Base-by-base conservation (phyloP, 2,113 vertebrate species). In the Gavia stellata region DNA sequence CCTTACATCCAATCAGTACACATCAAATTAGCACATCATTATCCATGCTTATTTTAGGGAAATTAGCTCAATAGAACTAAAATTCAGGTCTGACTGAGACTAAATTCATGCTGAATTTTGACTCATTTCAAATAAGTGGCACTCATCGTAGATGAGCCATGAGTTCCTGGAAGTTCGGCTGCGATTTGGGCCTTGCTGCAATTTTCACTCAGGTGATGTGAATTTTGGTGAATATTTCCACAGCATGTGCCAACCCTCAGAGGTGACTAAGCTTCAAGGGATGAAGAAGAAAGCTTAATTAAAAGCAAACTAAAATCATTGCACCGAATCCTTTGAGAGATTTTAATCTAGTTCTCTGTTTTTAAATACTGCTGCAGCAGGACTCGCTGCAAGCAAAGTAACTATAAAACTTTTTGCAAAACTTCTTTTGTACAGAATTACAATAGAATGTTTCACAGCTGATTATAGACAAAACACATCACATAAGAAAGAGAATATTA, bases 111-210 rank as follows among this genome's bases (percentile, higher is more conserved):
- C 31, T 67, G 49, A 75, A 45, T 79, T 83, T 65, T 81, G 47
- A 52, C 16, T 90, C 5, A 25, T 72, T 95, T 88, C 47, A 85
- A 85, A 59, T 26, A 52, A 55, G 3, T 38, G 40, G 18, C 4
- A 21, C 17, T 38, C 34, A 25, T 4, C 0, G 0, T 14, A 52
- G 58, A 50, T 31, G 16, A 82, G 15, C 24, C 44, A 7, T 1
- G 20, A 67, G 33, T 33, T 71, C 52, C 81, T 68, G 62, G 33
- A 33, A 65, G 20, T 47, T 3, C 5, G 4, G 18, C 74, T 92
- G 67, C 0, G 0, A 55, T 50, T 34, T 85, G 61, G 68, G 44
- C 67, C 25, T 47, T 38, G 49, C 33, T 85, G 58, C 23, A 31
- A 12, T 86, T 85, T 80, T 82, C 84, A 40, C 17, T 74, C 58